Conservation (phyloP, 30 jellyfish, hydroid and myxozoan species). For the Rhopilema esculentum region DNA sequence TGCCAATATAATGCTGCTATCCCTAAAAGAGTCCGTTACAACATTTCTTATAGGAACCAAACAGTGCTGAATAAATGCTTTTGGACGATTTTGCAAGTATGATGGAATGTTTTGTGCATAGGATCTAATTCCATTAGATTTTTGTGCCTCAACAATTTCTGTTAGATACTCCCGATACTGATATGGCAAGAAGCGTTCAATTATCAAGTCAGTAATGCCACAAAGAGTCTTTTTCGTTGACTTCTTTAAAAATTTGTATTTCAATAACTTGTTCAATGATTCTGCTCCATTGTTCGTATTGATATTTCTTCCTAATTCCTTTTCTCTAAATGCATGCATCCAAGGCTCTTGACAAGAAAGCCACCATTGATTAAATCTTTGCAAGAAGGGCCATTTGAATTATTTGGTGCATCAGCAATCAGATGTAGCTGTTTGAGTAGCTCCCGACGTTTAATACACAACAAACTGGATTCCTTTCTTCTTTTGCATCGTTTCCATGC, state of each 20-base stretch:
- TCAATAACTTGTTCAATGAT: constrained; percentile 29
- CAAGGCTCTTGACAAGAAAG: constrained; percentile 41
- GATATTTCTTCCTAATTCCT: constrained; percentile 17
- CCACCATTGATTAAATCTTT: constrained; percentile 42
- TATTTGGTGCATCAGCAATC: constrained; percentile 21
- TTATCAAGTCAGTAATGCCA: constrained; percentile 6
- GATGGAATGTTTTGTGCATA: constrained; percentile 13
- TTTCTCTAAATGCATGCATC: constrained; percentile 34
- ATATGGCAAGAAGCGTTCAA: constrained; percentile 24
- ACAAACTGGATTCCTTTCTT: constrained; percentile 29
- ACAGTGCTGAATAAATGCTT: constrained; percentile 39
- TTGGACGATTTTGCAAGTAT: constrained; percentile 11
- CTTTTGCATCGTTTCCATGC: constrained; percentile 60
- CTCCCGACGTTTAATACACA: constrained; percentile 1
- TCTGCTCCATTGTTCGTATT: constrained; percentile 53
- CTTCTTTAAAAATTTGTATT: constrained; percentile 21
- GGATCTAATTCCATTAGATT: constrained; percentile 14
- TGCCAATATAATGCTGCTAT: constrained; percentile 15
- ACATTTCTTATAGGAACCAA: constrained; percentile 12
- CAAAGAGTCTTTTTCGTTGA: constrained; percentile 40
- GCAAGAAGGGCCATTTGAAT: constrained; percentile 6
- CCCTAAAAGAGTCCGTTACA: constrained; percentile 2
- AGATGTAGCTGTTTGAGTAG: constrained; percentile 6
- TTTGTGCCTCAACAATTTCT: constrained; percentile 28
- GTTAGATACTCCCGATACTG: constrained; percentile 32